phyloP scores from a whole-genome alignment of 1,140 invertebrate species.

The Diabrotica undecimpunctata region DNA sequence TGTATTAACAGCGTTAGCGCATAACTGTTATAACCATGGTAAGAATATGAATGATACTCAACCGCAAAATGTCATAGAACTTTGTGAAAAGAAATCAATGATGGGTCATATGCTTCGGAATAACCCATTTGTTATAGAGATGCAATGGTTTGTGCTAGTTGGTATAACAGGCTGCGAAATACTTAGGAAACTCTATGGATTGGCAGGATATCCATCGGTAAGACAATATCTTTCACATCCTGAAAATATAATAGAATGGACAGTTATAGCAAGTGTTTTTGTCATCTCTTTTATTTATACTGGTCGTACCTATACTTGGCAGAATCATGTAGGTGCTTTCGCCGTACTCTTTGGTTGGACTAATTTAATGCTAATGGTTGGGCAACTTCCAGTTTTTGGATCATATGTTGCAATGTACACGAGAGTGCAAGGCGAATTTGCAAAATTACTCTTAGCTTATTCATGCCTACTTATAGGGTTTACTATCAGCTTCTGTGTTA shows the following conservation, averaged over 20 bases:
- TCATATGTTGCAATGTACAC: conserved; percentile 86
- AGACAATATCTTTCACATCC: conserved; percentile 75
- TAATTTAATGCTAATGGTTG: conserved; percentile 83
- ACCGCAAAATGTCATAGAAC: conserved; percentile 54
- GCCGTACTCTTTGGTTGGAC: conserved; percentile 81
- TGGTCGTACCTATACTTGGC: conserved; percentile 73
- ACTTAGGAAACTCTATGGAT: conserved; percentile 70
- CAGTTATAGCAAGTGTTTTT: conserved; percentile 76
- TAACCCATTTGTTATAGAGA: conserved; percentile 68
- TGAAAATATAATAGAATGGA: conserved; percentile 83
- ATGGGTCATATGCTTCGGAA: conserved; percentile 66
- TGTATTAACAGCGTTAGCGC: conserved; percentile 70
- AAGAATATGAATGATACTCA: conserved; percentile 65
- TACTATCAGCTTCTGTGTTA: conserved; percentile 80
- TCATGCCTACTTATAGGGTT: conserved; percentile 80
- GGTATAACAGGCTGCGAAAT: conserved; percentile 72
- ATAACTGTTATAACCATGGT: conserved; percentile 74
- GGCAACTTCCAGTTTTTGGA: conserved; percentile 78
- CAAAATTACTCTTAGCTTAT: conserved; percentile 78
- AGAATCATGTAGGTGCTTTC: conserved; percentile 77
- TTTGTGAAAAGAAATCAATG: conserved; percentile 71
- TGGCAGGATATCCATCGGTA: conserved; percentile 70
- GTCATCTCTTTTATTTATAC: conserved; percentile 75
- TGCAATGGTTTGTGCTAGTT: conserved; percentile 74
- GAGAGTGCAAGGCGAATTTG: conserved; percentile 78